Conservation (phyloP, 2,113 vertebrate genomes). For the Mastomys natalensis region DNA sequence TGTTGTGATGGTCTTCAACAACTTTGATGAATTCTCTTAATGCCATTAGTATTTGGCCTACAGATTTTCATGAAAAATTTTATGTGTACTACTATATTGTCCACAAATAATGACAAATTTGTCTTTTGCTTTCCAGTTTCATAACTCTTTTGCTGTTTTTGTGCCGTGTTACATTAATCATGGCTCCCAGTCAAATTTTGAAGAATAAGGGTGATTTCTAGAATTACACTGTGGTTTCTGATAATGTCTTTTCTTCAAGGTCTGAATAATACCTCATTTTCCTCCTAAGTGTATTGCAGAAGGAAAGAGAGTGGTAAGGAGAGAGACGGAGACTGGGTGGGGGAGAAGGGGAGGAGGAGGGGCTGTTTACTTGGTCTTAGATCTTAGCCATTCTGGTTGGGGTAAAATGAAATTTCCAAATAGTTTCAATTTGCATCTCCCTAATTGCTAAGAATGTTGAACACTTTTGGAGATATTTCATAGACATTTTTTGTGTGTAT, state of each 20-base stretch:
- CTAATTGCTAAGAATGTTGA: background rate
- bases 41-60: background rate
- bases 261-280: background rate
- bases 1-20: background rate
- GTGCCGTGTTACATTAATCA: background rate
- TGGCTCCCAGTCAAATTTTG: background rate
- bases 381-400: background rate
- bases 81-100: background rate
- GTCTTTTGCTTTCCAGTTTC: background rate
- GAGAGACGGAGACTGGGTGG: background rate
- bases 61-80: background rate
- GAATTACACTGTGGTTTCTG: background rate
- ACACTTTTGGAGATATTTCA: background rate
- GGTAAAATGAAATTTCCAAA: background rate
- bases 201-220: background rate
- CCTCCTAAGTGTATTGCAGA: background rate
- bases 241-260: background rate
- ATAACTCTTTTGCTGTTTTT: background rate
- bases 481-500: background rate
- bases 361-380: background rate
- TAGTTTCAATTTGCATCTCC: background rate
- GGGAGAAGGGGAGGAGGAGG: accelerated
- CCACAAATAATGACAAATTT: background rate
- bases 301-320: too few species aligned
- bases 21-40: background rate